phyloP scores from a whole-genome alignment of 2,113 vertebrate species.

The Pristiophorus japonicus region DNA sequence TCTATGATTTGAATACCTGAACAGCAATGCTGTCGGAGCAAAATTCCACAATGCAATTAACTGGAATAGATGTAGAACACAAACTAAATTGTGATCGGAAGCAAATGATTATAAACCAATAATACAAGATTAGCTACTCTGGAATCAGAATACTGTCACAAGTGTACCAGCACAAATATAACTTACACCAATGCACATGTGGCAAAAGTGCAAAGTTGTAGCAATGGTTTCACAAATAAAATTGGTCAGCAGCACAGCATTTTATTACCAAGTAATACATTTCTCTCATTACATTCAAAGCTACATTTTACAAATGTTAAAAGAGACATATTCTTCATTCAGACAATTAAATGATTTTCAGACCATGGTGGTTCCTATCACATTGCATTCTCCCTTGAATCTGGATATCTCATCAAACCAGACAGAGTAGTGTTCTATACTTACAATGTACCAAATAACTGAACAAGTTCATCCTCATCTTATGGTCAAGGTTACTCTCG shows the following conservation, averaged over 20 bases:
- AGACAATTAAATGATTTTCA: slow-evolving; percentile 8
- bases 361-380: too few species aligned
- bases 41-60: background rate
- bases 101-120: background rate
- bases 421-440: too few species aligned
- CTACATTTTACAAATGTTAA: background rate
- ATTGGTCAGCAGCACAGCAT: background rate
- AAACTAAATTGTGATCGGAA: background rate
- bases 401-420: too few species aligned
- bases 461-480: too few species aligned
- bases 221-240: background rate
- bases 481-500: too few species aligned
- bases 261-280: background rate
- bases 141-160: background rate
- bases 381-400: too few species aligned
- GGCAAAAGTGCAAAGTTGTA: background rate
- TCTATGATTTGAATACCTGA: too few species aligned
- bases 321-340: background rate
- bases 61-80: background rate
- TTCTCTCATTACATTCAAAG: background rate
- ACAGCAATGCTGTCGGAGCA: background rate
- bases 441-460: too few species aligned
- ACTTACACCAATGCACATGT: background rate
- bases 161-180: background rate
- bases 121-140: background rate